Base-by-base conservation (phyloP, 2,797 vertebrate species). In the Cirrhinus mrigala region DNA sequence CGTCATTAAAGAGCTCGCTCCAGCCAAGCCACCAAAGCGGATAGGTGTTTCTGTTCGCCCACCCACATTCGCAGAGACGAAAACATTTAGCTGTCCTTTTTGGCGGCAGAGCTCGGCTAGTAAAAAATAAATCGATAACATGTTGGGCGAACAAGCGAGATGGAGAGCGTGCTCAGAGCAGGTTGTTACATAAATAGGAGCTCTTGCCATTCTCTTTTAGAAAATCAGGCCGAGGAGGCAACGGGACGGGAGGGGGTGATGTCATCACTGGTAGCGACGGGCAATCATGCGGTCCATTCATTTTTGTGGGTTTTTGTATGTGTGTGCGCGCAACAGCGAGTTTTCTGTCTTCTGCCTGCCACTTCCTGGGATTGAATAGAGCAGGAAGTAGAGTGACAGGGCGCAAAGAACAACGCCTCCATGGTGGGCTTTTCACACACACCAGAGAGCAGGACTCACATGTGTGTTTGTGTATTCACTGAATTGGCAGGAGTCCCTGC, bases 341-440 rank as follows among this genome's bases (percentile, higher is more conserved):
- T 76, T 79, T 37, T 90, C 70, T 79, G 89, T 90, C 84, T 48
- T 88, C 86, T 85, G 82, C 74, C 33, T 91, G 90, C 90, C 87
- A 91, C 91, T 94, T 95, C 94, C 94, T 93, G 91, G 89, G 91
- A 90, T 82, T 93, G 92, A 94, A 93, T 91, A 89, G 91, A 89
- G 81, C 89, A 91, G 91, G 91, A 94, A 93, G 89, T 90, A 9
- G 62, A 82, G 46, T 71, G 84, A 85, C 75, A 50, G 83, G 69
- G 88, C 20, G 64, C 54, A 27, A 80, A 85, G 87, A 91, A 88
- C 89, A 84, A 87, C 89, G 89, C 90, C 90, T 92, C 91, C 83
- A 90, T 91, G 92, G 93, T 90, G 92, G 91, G 90, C 88, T 80
- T 92, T 93, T 86, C 78, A 84, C 24, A 56, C 71, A 79, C 8